A percentile compares a stretch with the other conserved stretches of the same genome.
Evolutionary conservation across 2,113 vertebrate genomes (phyloP).

Genomic region (Chaetodon auriga): DNA sequence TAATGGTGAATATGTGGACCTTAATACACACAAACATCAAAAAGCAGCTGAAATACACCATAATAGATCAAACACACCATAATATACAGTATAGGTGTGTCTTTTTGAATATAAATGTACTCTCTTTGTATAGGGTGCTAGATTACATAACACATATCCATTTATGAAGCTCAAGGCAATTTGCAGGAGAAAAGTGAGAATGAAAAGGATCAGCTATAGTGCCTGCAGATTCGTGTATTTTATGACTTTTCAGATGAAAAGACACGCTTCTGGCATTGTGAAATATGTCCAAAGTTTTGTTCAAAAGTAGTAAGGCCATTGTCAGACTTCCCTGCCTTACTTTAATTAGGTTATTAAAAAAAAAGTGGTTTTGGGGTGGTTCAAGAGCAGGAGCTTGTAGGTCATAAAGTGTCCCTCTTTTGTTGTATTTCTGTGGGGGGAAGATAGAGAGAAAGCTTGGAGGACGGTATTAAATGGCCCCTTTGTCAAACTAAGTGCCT

Average conservation of each 20-base stretch:
- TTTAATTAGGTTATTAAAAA: constrained; percentile 63
- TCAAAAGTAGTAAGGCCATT: constrained; percentile 23
- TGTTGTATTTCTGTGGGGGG: constrained; percentile 81
- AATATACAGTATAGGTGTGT: too few relatives aligned
- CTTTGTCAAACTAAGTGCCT: constrained; percentile 90
- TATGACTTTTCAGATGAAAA: constrained; percentile 14
- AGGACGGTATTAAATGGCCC: constrained; percentile 88
- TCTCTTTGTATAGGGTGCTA: not conserved
- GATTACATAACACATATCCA: not conserved
- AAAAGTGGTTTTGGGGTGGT: constrained; percentile 29
- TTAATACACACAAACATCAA: not conserved
- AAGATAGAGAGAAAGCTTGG: constrained; percentile 85
- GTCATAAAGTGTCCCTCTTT: constrained; percentile 72
- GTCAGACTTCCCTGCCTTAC: constrained; percentile 14
- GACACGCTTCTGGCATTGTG: not conserved
- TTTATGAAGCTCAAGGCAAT: not conserved
- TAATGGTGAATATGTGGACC: too few relatives aligned
- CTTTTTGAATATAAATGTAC: not conserved
- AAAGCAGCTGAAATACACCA: not conserved
- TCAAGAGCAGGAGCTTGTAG: constrained; percentile 55
- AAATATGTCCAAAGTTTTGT: constrained; percentile 31
- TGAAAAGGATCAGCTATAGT: not conserved
- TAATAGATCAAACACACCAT: not conserved
- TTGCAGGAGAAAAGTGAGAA: constrained; percentile 4
- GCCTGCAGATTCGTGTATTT: not conserved